phyloP scores from a whole-genome alignment of 2,888 invertebrate genomes.

The Ophioninae sp. region DNA sequence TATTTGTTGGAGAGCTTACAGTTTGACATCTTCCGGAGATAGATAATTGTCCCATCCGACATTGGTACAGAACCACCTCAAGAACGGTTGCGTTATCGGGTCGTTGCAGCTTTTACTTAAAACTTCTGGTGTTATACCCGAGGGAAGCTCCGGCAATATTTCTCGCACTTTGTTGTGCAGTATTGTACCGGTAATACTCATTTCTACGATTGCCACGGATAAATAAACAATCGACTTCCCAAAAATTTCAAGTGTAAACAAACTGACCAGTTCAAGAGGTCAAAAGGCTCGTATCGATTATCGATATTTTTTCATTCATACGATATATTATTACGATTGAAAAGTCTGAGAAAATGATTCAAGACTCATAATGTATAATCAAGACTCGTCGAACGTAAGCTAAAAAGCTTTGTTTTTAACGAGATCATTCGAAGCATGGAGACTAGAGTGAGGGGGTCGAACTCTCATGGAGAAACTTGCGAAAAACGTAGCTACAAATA shows the following conservation, averaged over 20 bases:
- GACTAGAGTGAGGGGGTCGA: not conserved
- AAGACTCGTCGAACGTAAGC: not conserved
- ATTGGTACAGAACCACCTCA: slow-evolving; percentile 76
- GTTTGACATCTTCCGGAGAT: slow-evolving; percentile 69
- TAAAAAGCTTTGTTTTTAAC: not conserved
- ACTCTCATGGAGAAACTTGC: too few relatives aligned
- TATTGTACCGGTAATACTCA: slow-evolving; percentile 65
- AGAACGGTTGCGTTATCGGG: slow-evolving; percentile 72
- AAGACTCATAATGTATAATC: not conserved
- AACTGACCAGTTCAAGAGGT: not conserved
- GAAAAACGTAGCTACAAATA: too few relatives aligned
- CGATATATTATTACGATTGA: not conserved
- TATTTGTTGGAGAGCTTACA: slow-evolving; percentile 68
- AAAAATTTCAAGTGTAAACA: not conserved
- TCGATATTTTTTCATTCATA: not conserved
- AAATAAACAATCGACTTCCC: not conserved
- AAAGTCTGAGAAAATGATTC: not conserved
- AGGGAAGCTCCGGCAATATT: slow-evolving; percentile 71
- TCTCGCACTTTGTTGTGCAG: slow-evolving; percentile 72
- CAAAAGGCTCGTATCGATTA: not conserved
- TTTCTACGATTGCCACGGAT: not conserved
- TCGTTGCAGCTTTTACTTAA: slow-evolving; percentile 73
- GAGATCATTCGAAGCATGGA: slow-evolving; percentile 1
- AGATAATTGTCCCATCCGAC: slow-evolving; percentile 74
- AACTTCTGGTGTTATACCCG: slow-evolving; percentile 69